Evolutionary conservation across 2,888 invertebrate species (phyloP), one percentile per base, ranked within the genome.

Genomic region (Drosophila ezoana): DNA sequence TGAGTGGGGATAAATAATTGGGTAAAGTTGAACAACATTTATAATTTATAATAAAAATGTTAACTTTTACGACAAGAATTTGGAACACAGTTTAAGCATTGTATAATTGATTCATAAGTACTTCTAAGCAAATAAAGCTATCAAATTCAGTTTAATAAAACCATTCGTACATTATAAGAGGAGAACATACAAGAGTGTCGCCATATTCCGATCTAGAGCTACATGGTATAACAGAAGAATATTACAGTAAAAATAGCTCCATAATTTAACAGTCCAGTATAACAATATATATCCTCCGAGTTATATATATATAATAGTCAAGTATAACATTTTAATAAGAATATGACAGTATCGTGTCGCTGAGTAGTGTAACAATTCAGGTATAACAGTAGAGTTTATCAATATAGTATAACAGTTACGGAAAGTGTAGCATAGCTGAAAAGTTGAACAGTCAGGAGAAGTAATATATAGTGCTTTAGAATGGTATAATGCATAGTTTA

Each of bases 1-100:
- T 18, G 9, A 73, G n/a, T 41, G 9, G 18, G 28, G 13, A 13
- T 9, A 51, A 38, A 38, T n/a, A 47, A n/a, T 47, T 10, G 6
- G 10, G 1, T 14, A n/a, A 6, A 35, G 2, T 20, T 32, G 9
- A 8, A 9, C 6, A 32, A n/a, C 10, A 38, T 38, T 13, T 37
- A 23, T 11, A 14, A 37, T 13, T 33, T 18, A 47, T 20, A 9
- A 8, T 14, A n/a, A 14, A 9, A 8, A n/a, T 14, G 9, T 8
- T 3, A 40, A 16, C 6, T 40, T 6, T 14, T 40, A 5, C 2
- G 14, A 16, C 16, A 32, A 3, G 10, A 13, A 13, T n/a, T 23
- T 5, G n/a, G 8, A n/a, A 13, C 5, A 20, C 0, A 20, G 1
- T 23, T 44, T 23, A n/a, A 10, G 8, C 23, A 44, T 1, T 14